Evolutionary conservation across 2,888 invertebrate species (phyloP), one percentile per base, ranked within the genome.

Genomic region (Argyra leucocephala): DNA sequence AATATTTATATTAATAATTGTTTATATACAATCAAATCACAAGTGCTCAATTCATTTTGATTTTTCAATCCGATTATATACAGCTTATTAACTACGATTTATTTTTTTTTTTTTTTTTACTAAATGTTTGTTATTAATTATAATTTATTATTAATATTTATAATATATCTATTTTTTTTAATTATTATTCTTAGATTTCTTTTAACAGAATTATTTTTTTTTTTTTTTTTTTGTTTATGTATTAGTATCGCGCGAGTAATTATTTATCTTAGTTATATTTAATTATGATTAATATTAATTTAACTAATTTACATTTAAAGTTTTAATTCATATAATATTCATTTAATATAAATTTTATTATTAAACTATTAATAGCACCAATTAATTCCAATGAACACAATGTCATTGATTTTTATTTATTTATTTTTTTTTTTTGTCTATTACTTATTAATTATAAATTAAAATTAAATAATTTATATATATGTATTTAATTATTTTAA

Each of bases 1-100:
- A 31, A 31, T 2, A 10, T 48, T 48, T 48, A 48, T 48, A 37
- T 37, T 37, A 9, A 22, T 37, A 18, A 22, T 58, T 64, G 62
- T 67, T 66, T 71, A 72, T 72, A 70, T 72, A 72, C 71, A 72
- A 68, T 72, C 72, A 72, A 72, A 72, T 72, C 72, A 72, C 72
- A 70, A 71, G 71, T 71, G 72, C 72, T 72, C 69, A 71, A 71
- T 71, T 71, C 67, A 66, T 65, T 66, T 67, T 68, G 65, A 65
- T 66, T 66, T 66, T 72, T 67, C 67, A 67, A 67, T 68, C 69
- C 67, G 67, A 68, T 69, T 67, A 66, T 71, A 63, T 70, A 71
- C 71, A 70, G 63, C 69, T 68, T 69, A 70, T 64, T 64, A 10
- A 36, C 66, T 67, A 63, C 31, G 22, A 22, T 21, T 18, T 36